These are phyloP conservation scores for Pseudochaenichthys georgianus DNA, from an alignment of 2,797 vertebrate genomes.

Conservation along the genomic window DNA sequence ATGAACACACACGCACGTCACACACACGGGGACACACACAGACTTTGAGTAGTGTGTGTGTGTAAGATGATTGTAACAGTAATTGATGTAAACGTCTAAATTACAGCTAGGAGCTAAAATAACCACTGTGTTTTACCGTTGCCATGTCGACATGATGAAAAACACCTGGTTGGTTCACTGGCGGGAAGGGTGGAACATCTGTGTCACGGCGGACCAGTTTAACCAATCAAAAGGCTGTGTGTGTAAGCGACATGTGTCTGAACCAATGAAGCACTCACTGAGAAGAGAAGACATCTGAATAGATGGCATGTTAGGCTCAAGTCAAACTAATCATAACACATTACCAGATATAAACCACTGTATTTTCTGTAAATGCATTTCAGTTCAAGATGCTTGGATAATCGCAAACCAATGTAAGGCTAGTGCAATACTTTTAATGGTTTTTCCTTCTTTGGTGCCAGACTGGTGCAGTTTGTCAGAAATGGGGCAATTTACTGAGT, in stretches of 20 bases:
- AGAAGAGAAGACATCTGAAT: conserved; percentile 34
- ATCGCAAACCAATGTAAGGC: conserved; percentile 31
- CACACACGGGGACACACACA: conserved; percentile 2
- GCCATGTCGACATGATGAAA: conserved; percentile 83
- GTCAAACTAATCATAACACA: conserved; percentile 60
- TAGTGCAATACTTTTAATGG: conserved; percentile 22
- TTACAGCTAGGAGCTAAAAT: conserved; percentile 85
- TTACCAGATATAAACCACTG: conserved; percentile 42
- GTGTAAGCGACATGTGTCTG: conserved; percentile 55
- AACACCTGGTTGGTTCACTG: conserved; percentile 76
- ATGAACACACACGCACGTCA: not conserved
- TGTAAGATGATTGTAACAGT: conserved; percentile 82
- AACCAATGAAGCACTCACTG: conserved; percentile 65
- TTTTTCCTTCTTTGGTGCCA: conserved; percentile 44
- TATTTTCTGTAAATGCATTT: conserved; percentile 24
- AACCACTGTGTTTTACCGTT: conserved; percentile 83
- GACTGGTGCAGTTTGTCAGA: conserved; percentile 35
- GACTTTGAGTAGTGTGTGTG: conserved; percentile 39
- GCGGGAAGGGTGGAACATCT: conserved; percentile 71
- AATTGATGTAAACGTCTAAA: conserved; percentile 87
- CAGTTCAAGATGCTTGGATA: conserved; percentile 20
- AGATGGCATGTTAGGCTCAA: conserved; percentile 48
- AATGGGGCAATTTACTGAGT: conserved; percentile 34
- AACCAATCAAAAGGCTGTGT: conserved; percentile 64
- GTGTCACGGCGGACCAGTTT: conserved; percentile 49